These are phyloP conservation scores for Theocolax elegans DNA, from an alignment of 1,140 invertebrate genomes.

Conservation along the genomic window DNA sequence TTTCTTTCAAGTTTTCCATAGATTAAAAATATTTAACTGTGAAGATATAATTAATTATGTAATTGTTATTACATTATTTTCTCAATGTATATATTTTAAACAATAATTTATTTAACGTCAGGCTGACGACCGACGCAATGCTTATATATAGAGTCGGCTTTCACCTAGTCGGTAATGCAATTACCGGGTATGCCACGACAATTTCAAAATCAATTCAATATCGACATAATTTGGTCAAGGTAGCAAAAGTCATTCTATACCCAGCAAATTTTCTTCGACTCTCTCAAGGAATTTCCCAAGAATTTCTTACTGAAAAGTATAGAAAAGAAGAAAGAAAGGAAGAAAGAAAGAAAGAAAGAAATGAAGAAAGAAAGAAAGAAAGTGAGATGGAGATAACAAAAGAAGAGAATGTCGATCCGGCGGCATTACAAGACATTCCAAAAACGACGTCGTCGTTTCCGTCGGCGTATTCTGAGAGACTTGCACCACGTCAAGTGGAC, in stretches of 20 bases:
- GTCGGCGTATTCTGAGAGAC: neutral
- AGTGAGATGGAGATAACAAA: neutral
- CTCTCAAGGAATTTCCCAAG: neutral
- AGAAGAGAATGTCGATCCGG: neutral
- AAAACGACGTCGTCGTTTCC: neutral
- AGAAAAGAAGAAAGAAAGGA: neutral
- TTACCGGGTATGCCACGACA: neutral
- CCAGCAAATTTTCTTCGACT: neutral
- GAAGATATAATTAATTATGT: too few species aligned
- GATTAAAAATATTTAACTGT: too few species aligned
- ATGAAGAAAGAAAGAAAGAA: too few species aligned
- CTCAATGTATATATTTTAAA: too few species aligned
- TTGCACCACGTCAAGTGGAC: neutral
- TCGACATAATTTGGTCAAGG: slow-evolving; percentile 1
- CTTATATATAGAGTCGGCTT: neutral
- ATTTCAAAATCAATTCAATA: slow-evolving; percentile 29
- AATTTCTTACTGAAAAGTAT: too few species aligned
- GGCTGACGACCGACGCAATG: slow-evolving; percentile 12
- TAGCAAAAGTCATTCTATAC: neutral
- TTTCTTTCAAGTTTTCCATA: too few species aligned
- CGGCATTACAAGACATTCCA: slow-evolving; percentile 3
- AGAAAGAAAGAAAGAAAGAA: neutral
- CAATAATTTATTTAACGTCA: too few species aligned
- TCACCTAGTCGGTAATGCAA: neutral
- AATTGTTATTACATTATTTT: too few species aligned